Conservation (phyloP, 92 coral and sea anemone genomes). For the Paramuricea clavata region DNA sequence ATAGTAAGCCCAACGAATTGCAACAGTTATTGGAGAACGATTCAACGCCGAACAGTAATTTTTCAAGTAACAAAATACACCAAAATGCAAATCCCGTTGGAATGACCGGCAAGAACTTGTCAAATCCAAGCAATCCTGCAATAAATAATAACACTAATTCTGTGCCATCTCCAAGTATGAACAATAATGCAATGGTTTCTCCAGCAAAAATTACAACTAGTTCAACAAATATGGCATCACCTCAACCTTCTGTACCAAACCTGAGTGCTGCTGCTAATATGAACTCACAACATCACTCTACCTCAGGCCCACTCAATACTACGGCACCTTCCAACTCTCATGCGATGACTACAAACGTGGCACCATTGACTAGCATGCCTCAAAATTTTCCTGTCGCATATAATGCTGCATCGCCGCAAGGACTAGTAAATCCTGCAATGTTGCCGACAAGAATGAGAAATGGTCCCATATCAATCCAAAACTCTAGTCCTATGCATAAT, state of each 20-base stretch:
- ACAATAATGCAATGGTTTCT: constrained; percentile 83
- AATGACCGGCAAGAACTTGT: constrained; percentile 83
- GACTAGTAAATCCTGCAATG: constrained; percentile 67
- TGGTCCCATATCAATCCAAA: constrained; percentile 35
- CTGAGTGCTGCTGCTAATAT: constrained; percentile 77
- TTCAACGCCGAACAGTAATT: constrained; percentile 69
- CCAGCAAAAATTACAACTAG: constrained; percentile 98
- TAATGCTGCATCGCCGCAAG: constrained; percentile 83
- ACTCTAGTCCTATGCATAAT: constrained; percentile 32
- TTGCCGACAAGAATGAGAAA: constrained; percentile 30
- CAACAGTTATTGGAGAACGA: constrained; percentile 98
- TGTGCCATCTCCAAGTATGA: constrained; percentile 87
- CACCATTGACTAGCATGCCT: constrained; percentile 80
- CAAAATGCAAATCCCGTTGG: constrained; percentile 75
- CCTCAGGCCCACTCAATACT: constrained; percentile 83
- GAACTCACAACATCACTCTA: constrained; percentile 83
- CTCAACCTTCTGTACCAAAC: constrained; percentile 96
- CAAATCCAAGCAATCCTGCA: constrained; percentile 95
- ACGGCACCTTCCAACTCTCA: constrained; percentile 84
- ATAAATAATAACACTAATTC: constrained; percentile 84
- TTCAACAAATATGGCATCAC: constrained; percentile 94
- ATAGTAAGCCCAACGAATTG: constrained; percentile 84
- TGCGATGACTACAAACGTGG: constrained; percentile 89
- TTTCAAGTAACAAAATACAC: constrained; percentile 87
- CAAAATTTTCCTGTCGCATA: constrained; percentile 62